phyloP scores from a whole-genome alignment of 2,888 invertebrate genomes.

The Cryptocheilus praepositus region DNA sequence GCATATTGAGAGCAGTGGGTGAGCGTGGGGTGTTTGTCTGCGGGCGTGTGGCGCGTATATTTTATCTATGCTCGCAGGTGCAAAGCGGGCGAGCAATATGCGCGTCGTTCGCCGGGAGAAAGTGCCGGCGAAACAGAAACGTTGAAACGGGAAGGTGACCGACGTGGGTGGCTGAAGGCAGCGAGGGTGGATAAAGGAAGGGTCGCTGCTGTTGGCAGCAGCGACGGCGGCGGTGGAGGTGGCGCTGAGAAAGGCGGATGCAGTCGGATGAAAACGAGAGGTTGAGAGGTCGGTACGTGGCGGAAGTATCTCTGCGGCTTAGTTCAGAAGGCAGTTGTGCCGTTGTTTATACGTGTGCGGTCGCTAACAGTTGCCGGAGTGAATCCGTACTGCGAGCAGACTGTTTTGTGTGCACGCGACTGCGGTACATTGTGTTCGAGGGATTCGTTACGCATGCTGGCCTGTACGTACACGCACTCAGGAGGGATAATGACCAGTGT shows the following conservation, averaged over 20 bases:
- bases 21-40: no score
- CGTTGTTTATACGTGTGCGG: slow-evolving; percentile 67
- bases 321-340: slow-evolving; percentile 61
- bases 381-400: neutral
- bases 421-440: no score
- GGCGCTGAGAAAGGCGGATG: slow-evolving; percentile 14
- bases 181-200: neutral
- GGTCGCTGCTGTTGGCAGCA: slow-evolving; percentile 14
- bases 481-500: no score
- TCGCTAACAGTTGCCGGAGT: slow-evolving; percentile 53
- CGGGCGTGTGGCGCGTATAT: no score
- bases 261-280: slow-evolving; percentile 53
- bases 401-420: no score
- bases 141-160: slow-evolving; percentile 11
- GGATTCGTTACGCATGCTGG: no score
- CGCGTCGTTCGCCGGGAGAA: slow-evolving; percentile 29
- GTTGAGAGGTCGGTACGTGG: slow-evolving; percentile 37
- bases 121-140: slow-evolving; percentile 21
- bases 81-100: slow-evolving; percentile 23
- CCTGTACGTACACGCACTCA: no score
- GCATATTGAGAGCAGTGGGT: no score
- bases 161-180: neutral
- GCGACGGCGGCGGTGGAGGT: neutral
- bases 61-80: neutral
- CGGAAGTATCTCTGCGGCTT: slow-evolving; percentile 60